Evolutionary conservation across 1,140 invertebrate genomes (phyloP).

Genomic region (Rhopalosiphum padi): DNA sequence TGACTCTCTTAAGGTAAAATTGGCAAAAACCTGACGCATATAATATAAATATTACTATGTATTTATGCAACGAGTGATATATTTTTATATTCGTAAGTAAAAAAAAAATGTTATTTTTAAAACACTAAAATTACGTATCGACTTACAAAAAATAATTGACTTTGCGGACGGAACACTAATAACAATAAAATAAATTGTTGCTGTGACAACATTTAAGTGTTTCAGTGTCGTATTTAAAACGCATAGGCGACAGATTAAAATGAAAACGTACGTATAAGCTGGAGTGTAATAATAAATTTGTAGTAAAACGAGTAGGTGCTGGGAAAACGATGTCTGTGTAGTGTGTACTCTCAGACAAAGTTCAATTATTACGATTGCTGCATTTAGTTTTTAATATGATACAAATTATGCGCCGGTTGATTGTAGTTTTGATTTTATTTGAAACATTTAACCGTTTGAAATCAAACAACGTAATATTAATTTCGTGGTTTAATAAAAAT

Average conservation of each 20-base stretch:
- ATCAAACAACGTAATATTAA: not conserved
- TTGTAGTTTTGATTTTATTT: too few relatives aligned
- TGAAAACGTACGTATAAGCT: not conserved
- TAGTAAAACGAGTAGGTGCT: not conserved
- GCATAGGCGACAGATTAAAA: not conserved
- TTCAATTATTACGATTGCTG: not conserved
- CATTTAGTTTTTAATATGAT: too few relatives aligned
- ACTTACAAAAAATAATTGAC: not conserved
- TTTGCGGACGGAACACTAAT: not conserved
- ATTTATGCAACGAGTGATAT: too few relatives aligned
- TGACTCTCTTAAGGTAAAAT: not conserved
- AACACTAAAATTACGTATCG: not conserved
- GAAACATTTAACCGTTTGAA: not conserved
- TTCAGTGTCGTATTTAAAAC: not conserved
- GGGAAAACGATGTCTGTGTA: not conserved
- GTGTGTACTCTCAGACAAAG: not conserved
- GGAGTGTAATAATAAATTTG: not conserved
- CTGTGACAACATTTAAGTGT: not conserved
- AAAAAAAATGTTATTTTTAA: not conserved
- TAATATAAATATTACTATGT: too few relatives aligned
- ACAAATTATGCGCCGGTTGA: too few relatives aligned
- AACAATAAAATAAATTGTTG: not conserved
- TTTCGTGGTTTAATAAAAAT: not conserved
- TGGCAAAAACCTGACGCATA: not conserved
- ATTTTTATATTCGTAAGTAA: too few relatives aligned